Evolutionary conservation across 1,140 invertebrate species (phyloP).

Genomic region (Samia ricini): DNA sequence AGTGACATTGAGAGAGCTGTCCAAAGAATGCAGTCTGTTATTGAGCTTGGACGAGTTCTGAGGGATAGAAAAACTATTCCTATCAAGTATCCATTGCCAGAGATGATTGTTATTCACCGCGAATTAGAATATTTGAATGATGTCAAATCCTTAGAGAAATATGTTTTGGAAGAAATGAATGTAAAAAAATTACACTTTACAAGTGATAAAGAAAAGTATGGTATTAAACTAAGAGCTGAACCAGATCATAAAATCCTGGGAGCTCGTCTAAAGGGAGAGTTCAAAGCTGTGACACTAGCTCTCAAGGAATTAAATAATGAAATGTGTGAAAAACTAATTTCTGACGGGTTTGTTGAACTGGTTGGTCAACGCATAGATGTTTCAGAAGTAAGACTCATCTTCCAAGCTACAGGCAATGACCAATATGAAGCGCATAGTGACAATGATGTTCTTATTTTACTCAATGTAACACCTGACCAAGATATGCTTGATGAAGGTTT

Average conservation of each 20-base stretch:
- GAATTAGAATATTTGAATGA: slow-evolving; percentile 89
- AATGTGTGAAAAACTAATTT: slow-evolving; percentile 88
- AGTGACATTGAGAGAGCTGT: slow-evolving; percentile 94
- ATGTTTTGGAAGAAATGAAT: slow-evolving; percentile 97
- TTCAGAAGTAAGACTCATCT: slow-evolving; percentile 92
- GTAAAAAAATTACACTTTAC: slow-evolving; percentile 93
- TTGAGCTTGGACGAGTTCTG: slow-evolving; percentile 95
- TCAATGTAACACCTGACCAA: slow-evolving; percentile 90
- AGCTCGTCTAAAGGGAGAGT: slow-evolving; percentile 90
- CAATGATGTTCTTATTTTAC: slow-evolving; percentile 88
- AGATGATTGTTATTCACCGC: slow-evolving; percentile 96
- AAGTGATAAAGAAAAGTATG: slow-evolving; percentile 95
- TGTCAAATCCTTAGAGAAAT: slow-evolving; percentile 88
- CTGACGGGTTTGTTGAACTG: slow-evolving; percentile 85
- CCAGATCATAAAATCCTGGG: slow-evolving; percentile 94
- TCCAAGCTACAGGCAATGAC: slow-evolving; percentile 81
- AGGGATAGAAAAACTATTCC: slow-evolving; percentile 96
- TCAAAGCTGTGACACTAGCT: slow-evolving; percentile 90
- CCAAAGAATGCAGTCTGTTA: slow-evolving; percentile 94
- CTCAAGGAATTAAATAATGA: slow-evolving; percentile 90
- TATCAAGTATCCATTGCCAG: slow-evolving; percentile 97
- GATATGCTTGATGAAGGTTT: slow-evolving; percentile 94
- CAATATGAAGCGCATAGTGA: slow-evolving; percentile 95
- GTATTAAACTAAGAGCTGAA: slow-evolving; percentile 95
- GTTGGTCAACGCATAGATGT: slow-evolving; percentile 87